Percentiles rank a stretch among this genome's conserved stretches.
phyloP scores from a whole-genome alignment of 64 coral and sea anemone species.

The Astreopora myriophthalma region DNA sequence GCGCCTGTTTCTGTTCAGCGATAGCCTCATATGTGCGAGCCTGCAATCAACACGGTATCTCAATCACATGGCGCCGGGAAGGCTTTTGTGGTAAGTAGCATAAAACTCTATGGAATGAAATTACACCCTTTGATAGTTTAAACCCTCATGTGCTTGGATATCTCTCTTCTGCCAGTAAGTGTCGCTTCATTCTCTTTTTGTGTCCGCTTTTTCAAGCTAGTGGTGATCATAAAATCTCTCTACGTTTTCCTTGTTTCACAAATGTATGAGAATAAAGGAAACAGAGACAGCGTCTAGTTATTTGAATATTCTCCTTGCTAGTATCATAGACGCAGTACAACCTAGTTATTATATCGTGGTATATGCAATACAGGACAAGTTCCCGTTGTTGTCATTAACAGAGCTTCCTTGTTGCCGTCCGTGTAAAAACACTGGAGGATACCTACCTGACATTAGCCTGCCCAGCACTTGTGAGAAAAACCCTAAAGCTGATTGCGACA shows the following conservation, averaged over 20 bases:
- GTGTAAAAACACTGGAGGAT: constrained; percentile 82
- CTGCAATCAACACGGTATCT: constrained; percentile 91
- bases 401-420: constrained; percentile 93
- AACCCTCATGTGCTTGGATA: neutral
- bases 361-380: neutral
- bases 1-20: constrained; percentile 93
- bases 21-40: constrained; percentile 91
- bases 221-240: too few species aligned
- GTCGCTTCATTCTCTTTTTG: too few species aligned
- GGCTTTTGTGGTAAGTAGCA: constrained; percentile 92
- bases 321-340: too few species aligned
- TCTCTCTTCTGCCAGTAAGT: too few species aligned
- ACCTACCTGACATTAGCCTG: constrained; percentile 74
- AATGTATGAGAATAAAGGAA: too few species aligned
- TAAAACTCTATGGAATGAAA: neutral
- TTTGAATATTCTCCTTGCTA: too few species aligned
- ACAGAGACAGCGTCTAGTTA: too few species aligned
- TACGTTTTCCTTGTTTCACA: too few species aligned
- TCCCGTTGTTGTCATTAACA: neutral
- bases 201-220: too few species aligned
- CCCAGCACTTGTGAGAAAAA: constrained; percentile 66
- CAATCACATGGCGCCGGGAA: constrained; percentile 94
- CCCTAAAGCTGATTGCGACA: constrained; percentile 55
- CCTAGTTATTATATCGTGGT: neutral
- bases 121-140: neutral